Percentiles rank a stretch among this genome's conserved stretches.
Conservation (phyloP, 2,888 invertebrate species). For the Balanococcus diminutus region DNA sequence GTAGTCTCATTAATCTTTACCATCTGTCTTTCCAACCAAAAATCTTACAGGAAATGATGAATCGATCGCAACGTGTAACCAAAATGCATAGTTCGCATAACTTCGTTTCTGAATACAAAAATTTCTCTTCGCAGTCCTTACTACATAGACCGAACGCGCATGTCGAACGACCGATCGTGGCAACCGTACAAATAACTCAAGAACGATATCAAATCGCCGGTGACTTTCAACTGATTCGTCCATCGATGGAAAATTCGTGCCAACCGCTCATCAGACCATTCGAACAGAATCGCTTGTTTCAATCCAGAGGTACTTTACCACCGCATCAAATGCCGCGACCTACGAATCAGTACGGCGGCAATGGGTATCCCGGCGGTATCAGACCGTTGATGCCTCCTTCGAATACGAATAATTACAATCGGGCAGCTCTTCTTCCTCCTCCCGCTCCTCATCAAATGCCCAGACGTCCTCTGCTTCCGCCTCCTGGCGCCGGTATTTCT, state of each 20-base stretch:
- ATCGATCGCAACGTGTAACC: neutral
- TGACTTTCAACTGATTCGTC: constrained; percentile 39
- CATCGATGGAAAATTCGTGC: neutral
- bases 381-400: neutral
- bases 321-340: neutral
- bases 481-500: neutral
- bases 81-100: neutral
- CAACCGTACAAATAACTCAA: constrained; percentile 49
- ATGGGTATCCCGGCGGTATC: neutral
- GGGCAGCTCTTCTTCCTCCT: neutral
- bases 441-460: neutral
- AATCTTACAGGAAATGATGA: neutral
- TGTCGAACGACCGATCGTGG: neutral
- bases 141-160: neutral
- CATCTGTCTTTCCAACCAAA: neutral
- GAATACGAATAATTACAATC: neutral
- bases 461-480: neutral
- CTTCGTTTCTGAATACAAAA: neutral
- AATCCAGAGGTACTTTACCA: neutral
- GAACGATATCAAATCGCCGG: constrained; percentile 45
- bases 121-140: neutral
- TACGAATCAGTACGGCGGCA: neutral
- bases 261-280: neutral
- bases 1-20: neutral
- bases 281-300: neutral